Base-by-base conservation (phyloP, 2,797 vertebrate species). In the Hephaestus fuliginosus region DNA sequence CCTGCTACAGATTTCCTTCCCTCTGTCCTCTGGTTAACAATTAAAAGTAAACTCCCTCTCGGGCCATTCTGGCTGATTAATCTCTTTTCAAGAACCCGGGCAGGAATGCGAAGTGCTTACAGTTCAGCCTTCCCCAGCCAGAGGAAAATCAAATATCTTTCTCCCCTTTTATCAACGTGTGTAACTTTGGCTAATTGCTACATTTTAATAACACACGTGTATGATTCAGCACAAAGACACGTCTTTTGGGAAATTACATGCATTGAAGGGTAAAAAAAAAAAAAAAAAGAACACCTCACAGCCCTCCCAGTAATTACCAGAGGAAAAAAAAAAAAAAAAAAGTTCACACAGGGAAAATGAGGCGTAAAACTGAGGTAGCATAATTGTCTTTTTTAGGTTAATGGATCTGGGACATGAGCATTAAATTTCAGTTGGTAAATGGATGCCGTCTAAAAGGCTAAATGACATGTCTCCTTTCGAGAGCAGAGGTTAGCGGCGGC, bases 181-280 rank as follows among this genome's bases (percentile, higher is more conserved):
- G 20, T 66, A 83, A 79, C 82, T 72, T 63, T 57, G 30, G 30
- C 69, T 89, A 89, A 92, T 90, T 82, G 72, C 73, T 30, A 66
- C 18, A 43, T 86, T 90, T 89, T 92, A 91, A 93, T 93, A 93
- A 84, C 72, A 57, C 52, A 70, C 53, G 64, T 70, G 79, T 85
- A 84, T 90, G 91, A 93, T 82, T 92, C 93, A 92, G 92, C 91
- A 89, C 61, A 86, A 84, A 68, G 33, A 46, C n/a, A 0, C 48
- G 55, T 78, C 90, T 81, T 78, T 57, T n/a, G 90, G 92, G 93
- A 93, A 93, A 93, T 93, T 70, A 84, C 84, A 86, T 85, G 77
- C 52, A 75, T 72, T 44, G 36, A 56, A 55, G n/a, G 6, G 30
- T 33, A 33, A 33, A 33, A 33, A 33, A 33, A 33, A 33, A 30